Base-by-base conservation (phyloP, 2,888 invertebrate genomes). In the Ferrisia virgata region DNA sequence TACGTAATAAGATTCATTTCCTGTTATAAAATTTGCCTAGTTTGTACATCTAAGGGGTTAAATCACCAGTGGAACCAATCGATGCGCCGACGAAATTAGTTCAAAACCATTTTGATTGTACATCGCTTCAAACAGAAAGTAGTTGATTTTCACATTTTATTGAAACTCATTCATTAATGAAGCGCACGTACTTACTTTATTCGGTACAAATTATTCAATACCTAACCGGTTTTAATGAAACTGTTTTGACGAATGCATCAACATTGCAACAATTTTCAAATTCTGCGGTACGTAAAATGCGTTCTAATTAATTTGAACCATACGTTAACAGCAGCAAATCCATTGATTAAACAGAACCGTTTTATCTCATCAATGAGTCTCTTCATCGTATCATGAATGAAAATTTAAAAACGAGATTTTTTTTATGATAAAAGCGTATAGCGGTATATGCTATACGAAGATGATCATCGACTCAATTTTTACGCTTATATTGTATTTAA, bases 231-330 rank as follows among this genome's bases (percentile, higher is more conserved):
- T 36, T 72, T 36, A 36, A 9, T 6, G 33, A 36, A 31, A 76
- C 72, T 76, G 72, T 76, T 76, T n/a, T 36, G 22, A 76, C 36
- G 72, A 76, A 76, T 36, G 72, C 33, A 76, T 76, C 33, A 36
- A 36, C 72, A 36, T 25, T 76, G 72, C 72, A 31, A 76, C 72
- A 76, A 76, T 76, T 76, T 76, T 76, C 33, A 36, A 76, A 76
- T 76, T 76, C 36, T 25, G 36, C 3, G 9, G 53, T 47, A 31
- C 72, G 8, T 76, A 76, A 76, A 76, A 76, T 69, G 25, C 36
- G 72, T 76, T 76, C 72, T n/a, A 76, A 76, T 76, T 76, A 76
- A 76, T 76, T 76, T 76, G 72, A 76, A 36, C 33, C 72, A 76
- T 18, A 76, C 69, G 31, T 69, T 36, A 76, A 76, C 36, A 33